phyloP scores from a whole-genome alignment of 2,888 invertebrate species.

The Coronaproctus castanopsis region DNA sequence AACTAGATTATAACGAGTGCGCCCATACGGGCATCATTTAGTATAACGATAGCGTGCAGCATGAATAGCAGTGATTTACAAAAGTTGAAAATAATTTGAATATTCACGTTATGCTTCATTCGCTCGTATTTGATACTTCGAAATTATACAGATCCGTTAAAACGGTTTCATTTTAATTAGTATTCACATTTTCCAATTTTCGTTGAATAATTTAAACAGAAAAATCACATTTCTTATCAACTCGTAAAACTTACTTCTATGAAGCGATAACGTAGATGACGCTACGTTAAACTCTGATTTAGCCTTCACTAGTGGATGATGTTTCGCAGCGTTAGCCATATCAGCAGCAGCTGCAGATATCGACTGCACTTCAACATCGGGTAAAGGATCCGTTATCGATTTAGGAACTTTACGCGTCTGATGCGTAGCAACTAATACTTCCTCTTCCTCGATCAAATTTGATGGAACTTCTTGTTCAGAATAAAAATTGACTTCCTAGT shows the following conservation, averaged over 20 bases:
- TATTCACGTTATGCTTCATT: too few relatives aligned
- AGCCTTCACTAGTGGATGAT: slow-evolving; percentile 48
- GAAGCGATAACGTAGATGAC: slow-evolving; percentile 45
- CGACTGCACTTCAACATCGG: background rate
- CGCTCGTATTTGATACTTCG: too few relatives aligned
- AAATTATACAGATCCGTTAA: too few relatives aligned
- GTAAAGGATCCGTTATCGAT: slow-evolving; percentile 58
- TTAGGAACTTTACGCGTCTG: slow-evolving; percentile 67
- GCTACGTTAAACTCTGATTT: slow-evolving; percentile 74
- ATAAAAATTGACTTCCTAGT: background rate
- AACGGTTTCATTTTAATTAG: too few relatives aligned
- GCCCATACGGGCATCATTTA: too few relatives aligned
- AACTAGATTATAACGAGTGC: too few relatives aligned
- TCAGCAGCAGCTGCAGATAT: background rate
- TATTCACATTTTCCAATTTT: too few relatives aligned
- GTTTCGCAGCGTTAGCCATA: slow-evolving; percentile 17
- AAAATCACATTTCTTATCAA: too few relatives aligned
- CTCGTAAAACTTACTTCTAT: slow-evolving; percentile 45
- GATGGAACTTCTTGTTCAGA: background rate
- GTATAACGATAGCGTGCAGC: too few relatives aligned
- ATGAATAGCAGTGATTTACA: too few relatives aligned
- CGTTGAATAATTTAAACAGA: too few relatives aligned
- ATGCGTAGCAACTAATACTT: slow-evolving; percentile 30
- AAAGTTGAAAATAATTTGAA: too few relatives aligned
- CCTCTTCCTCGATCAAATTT: background rate